A percentile compares a stretch with the other conserved stretches of the same genome.
Conservation (phyloP, 2,113 vertebrate genomes). For the Terrapene triunguis region DNA sequence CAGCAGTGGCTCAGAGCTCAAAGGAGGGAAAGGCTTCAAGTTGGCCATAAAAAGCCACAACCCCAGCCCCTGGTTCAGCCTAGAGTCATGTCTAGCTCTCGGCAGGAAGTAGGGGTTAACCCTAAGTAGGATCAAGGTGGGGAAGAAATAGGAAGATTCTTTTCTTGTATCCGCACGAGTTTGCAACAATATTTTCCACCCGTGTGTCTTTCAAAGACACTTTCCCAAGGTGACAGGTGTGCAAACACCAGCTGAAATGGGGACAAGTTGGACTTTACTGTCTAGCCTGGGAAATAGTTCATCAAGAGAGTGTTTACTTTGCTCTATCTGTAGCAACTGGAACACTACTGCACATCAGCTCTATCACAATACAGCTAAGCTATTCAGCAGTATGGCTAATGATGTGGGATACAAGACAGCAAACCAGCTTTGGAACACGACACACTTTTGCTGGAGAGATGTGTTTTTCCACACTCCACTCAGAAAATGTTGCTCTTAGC, state of each 20-base stretch:
- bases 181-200: slow-evolving; percentile 26
- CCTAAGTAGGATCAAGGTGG: slow-evolving; percentile 40
- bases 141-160: slow-evolving; percentile 66
- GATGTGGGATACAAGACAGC: neutral
- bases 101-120: slow-evolving; percentile 40
- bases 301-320: neutral
- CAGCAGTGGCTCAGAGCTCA: neutral
- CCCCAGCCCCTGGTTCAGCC: neutral
- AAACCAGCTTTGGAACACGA: neutral
- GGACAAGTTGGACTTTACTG: neutral
- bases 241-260: neutral
- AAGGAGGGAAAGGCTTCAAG: neutral
- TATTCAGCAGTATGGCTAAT: neutral
- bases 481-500: neutral
- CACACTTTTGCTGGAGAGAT: neutral
- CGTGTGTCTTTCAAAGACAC: neutral
- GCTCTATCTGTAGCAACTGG: neutral
- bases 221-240: neutral
- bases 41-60: slow-evolving; percentile 11
- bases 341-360: neutral
- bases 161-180: slow-evolving; percentile 45
- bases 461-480: neutral
- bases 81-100: neutral
- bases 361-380: neutral
- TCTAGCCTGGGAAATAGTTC: neutral